Evolutionary conservation across 2,888 invertebrate genomes (phyloP).

Genomic region (Boloria selene): DNA sequence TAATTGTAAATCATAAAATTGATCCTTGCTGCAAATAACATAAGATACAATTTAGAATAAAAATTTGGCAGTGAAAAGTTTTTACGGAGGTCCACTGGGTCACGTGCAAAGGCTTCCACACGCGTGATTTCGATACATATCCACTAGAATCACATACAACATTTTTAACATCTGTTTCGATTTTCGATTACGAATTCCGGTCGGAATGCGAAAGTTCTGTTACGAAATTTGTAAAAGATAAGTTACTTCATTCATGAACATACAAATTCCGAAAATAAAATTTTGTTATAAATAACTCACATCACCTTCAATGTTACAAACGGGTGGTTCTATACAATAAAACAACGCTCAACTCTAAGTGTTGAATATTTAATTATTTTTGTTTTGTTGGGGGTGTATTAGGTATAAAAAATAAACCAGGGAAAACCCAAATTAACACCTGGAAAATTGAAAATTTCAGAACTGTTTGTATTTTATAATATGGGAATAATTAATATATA

Average conservation of each 20-base stretch:
- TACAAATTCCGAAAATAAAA: too few relatives aligned
- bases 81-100: conserved; percentile 33
- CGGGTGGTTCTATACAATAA: too few relatives aligned
- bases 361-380: too few relatives aligned
- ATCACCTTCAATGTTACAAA: too few relatives aligned
- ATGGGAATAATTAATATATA: too few relatives aligned
- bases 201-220: conserved; percentile 24
- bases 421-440: too few relatives aligned
- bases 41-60: conserved; percentile 22
- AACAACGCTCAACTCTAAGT: too few relatives aligned
- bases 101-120: conserved; percentile 40
- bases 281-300: too few relatives aligned
- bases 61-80: conserved; percentile 4
- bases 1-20: not conserved
- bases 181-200: conserved; percentile 38
- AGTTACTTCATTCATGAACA: not conserved
- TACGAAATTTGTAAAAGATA: conserved; percentile 19
- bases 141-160: conserved; percentile 41
- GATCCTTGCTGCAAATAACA: not conserved
- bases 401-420: too few relatives aligned
- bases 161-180: conserved; percentile 45
- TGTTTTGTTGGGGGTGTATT: too few relatives aligned
- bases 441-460: too few relatives aligned
- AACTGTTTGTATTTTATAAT: too few relatives aligned
- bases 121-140: conserved; percentile 44